Evolutionary conservation across 1,140 invertebrate species (phyloP), one percentile per base, ranked within the genome.

Genomic region (Eueides isabella): DNA sequence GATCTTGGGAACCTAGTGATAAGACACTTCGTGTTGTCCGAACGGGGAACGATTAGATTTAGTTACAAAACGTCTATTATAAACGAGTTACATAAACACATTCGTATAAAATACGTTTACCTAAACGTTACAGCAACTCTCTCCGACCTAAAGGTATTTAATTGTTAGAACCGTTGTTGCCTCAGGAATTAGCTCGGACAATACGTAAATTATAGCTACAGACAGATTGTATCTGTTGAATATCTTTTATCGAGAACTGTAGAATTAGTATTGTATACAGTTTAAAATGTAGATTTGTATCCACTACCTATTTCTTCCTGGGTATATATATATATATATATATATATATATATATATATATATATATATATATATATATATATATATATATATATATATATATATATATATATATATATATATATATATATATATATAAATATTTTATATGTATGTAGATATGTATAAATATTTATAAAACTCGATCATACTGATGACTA

Each of bases 111-210:
- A 23, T 19, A 19, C 19, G 48, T 55, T 55, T 55, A 55, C 19
- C n/a, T 55, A 55, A 55, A 55, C 7, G 19, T 55, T 55, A 55
- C 48, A 55, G 19, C 19, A 16, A 48, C 63, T 72, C 71, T 72
- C 71, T 72, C 35, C 65, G 64, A 67, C 64, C 71, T 62, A 66
- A 48, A 62, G 71, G 71, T 72, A 26, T 67, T 67, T 72, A 67
- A 72, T 72, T 66, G 65, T 72, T 61, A 35, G 41, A 31, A 72
- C 70, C 70, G 70, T 65, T 65, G 38, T 55, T 16, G 70, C 70
- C 70, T 41, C 64, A 72, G 63, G 70, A 66, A 29, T 67, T 64
- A 38, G 48, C 38, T 44, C 70, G 70, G 70, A 72, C 71, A 72
- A 72, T 72, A 67, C 44, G 41, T 61, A 67, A 72, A 67, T 72